Evolutionary conservation across 2,797 vertebrate species (phyloP), one percentile per base, ranked within the genome.

Genomic region (Urosaurus nigricauda): DNA sequence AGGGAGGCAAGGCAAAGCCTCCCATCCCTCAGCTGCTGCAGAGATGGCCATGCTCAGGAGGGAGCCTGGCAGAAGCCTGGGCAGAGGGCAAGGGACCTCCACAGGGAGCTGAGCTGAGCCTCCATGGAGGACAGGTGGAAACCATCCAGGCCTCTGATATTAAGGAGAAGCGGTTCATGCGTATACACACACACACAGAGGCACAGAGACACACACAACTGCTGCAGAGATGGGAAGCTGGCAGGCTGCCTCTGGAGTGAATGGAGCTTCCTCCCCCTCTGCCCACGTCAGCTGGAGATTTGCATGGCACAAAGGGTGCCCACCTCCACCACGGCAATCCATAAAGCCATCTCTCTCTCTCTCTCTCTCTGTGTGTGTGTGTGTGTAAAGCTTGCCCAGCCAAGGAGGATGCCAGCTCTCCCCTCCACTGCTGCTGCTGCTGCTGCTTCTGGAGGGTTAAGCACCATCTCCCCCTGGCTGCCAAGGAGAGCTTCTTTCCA

Each of bases 391-490:
- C 58, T 65, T 47, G 58, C 63, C 63, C 29, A n/a, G 65, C 43
- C 21, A 26, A n/a, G 63, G 60, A 21, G 6, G 32, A 26, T 47
- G 63, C 60, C 43, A 26, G 4, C n/a, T 21, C 29, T 68, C 26
- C 6, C 60, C 19, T 24, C 8, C 3, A 19, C 47, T 4, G 56
- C 56, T 19, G 79, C 87, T 83, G 37, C 79, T 19, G 58, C 63
- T 4, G 56, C 56, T 19, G 79, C 87, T 83, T 51, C 79, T 80
- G 17, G 56, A 53, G 87, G 79, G 87, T 77, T 77, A 51, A 75
- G 29, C 70, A 24, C 71, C 80, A 29, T 71, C 82, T 84, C 82
- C 74, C 82, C 82, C 87, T 78, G 70, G 60, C 73, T 84, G 87
- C 79, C 87, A 75, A 82, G 53, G 40, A 5, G 71, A 82, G 79